Percentiles rank a stretch among this genome's conserved stretches.
Evolutionary conservation across 2,888 invertebrate genomes (phyloP).

Genomic region (Euplexia lucipara): DNA sequence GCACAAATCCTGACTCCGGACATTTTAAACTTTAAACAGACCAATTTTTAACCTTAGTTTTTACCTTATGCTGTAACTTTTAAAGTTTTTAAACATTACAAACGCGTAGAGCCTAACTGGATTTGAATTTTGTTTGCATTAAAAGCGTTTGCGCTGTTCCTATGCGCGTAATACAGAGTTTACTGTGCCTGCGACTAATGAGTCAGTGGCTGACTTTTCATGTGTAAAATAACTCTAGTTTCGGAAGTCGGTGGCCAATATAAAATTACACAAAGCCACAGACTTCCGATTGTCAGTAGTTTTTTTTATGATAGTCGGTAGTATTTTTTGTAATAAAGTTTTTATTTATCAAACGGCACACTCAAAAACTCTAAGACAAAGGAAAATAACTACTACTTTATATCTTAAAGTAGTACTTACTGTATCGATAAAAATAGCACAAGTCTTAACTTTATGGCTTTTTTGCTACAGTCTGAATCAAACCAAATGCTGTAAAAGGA

Average conservation of each 20-base stretch:
- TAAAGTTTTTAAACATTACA: slow-evolving; percentile 30
- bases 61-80: slow-evolving; percentile 3
- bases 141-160: slow-evolving; percentile 1
- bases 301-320: too few species aligned
- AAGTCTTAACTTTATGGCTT: background rate
- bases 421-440: background rate
- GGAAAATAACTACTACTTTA: too few species aligned
- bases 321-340: too few species aligned
- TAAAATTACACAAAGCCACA: too few species aligned
- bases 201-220: background rate
- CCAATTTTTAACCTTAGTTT: slow-evolving; percentile 9
- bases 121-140: background rate
- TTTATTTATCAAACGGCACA: too few species aligned
- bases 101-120: background rate
- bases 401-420: too few species aligned
- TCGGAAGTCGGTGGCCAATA: too few species aligned
- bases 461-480: background rate
- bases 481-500: background rate
- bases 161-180: slow-evolving; percentile 1
- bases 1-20: too few species aligned
- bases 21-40: background rate
- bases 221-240: too few species aligned
- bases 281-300: too few species aligned
- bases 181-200: background rate
- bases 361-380: too few species aligned